Percentiles rank a stretch among this genome's conserved stretches.
These are phyloP conservation scores for Prunella strophiata DNA, from an alignment of 2,797 vertebrate species.

Conservation along the genomic window DNA sequence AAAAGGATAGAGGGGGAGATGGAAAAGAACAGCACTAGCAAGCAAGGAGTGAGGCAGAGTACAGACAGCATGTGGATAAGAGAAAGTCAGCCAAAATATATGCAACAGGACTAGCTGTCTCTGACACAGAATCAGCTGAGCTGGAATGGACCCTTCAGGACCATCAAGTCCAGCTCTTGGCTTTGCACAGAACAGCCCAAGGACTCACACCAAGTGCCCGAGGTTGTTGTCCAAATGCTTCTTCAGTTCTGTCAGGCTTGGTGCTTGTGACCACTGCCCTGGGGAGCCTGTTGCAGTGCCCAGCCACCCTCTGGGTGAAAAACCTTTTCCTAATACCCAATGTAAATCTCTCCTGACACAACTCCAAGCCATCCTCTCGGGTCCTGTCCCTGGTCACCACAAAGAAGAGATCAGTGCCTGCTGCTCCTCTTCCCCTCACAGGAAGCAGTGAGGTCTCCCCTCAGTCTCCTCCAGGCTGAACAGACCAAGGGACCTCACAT, in stretches of 20 bases:
- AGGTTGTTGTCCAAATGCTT: accelerated
- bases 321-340: neutral
- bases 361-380: neutral
- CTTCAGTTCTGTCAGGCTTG: neutral
- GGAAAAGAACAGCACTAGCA: neutral
- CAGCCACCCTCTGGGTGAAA: neutral
- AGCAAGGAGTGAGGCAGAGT: neutral
- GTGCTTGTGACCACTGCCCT: neutral
- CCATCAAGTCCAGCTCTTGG: accelerated
- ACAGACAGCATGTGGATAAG: neutral
- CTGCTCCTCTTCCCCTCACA: neutral
- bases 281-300: neutral
- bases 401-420: neutral
- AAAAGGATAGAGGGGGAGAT: neutral
- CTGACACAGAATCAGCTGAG: neutral
- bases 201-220: accelerated
- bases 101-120: neutral
- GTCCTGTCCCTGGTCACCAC: neutral
- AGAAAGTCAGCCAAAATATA: neutral
- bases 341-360: neutral
- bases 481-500: neutral
- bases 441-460: neutral
- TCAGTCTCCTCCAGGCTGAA: neutral
- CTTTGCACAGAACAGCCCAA: neutral
- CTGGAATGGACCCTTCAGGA: neutral